These are phyloP conservation scores for Brachyptera putata DNA, from an alignment of 2,888 invertebrate genomes.

Conservation along the genomic window DNA sequence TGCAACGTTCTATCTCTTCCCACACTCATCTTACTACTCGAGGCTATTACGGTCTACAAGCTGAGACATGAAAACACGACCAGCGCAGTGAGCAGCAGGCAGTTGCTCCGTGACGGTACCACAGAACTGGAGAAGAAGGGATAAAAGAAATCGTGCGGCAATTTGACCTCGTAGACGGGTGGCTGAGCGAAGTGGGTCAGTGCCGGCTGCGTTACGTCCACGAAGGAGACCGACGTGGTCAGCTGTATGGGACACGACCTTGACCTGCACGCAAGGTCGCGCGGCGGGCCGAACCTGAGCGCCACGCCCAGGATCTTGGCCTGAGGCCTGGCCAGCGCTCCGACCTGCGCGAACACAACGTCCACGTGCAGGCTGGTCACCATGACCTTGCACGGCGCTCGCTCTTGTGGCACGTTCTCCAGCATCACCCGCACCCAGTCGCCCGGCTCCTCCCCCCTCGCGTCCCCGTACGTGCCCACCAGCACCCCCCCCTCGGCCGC, in stretches of 20 bases:
- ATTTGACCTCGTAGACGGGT: slow-evolving; percentile 59
- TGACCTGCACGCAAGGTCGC: too few species aligned
- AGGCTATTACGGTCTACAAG: too few species aligned
- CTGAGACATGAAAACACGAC: too few species aligned
- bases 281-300: slow-evolving; percentile 29
- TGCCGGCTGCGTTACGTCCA: slow-evolving; percentile 50
- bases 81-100: too few species aligned
- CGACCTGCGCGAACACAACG: slow-evolving; percentile 50
- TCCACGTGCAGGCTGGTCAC: slow-evolving; percentile 42
- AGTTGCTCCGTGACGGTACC: too few species aligned
- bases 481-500: slow-evolving; percentile 39
- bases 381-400: slow-evolving; percentile 43
- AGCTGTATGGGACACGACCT: too few species aligned
- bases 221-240: slow-evolving; percentile 45
- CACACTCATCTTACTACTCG: too few species aligned
- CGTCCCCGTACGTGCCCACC: slow-evolving; percentile 51
- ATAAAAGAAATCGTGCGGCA: slow-evolving; percentile 71
- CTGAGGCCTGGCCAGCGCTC: slow-evolving; percentile 47
- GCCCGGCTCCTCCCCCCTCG: slow-evolving; percentile 42
- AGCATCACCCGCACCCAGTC: slow-evolving; percentile 49
- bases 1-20: too few species aligned
- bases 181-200: slow-evolving; percentile 52
- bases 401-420: slow-evolving; percentile 38
- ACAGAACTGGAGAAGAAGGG: slow-evolving; percentile 50
- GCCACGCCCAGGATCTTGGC: slow-evolving; percentile 44